Conservation (phyloP, 2,113 vertebrate genomes). For the Physeter macrocephalus region DNA sequence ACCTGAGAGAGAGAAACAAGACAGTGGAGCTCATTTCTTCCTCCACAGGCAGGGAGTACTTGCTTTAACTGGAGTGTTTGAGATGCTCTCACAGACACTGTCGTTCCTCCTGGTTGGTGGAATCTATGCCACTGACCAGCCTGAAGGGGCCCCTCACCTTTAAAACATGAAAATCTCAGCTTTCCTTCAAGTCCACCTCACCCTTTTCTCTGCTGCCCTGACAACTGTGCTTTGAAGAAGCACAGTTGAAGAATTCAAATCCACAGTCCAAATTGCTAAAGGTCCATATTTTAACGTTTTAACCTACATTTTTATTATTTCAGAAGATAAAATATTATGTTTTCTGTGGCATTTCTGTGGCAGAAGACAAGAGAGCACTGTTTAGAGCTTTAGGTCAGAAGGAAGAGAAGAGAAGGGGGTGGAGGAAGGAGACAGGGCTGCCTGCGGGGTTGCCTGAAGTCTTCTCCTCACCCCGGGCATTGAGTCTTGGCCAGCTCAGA, state of each 20-base stretch:
- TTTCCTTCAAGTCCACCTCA: neutral
- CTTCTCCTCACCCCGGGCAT: neutral
- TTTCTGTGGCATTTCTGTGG: neutral
- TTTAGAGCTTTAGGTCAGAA: neutral
- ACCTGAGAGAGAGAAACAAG: neutral
- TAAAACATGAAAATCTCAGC: neutral
- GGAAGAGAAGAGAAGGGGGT: neutral
- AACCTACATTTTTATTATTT: neutral
- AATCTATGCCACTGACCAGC: neutral
- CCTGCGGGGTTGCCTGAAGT: rapidly evolving
- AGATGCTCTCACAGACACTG: neutral
- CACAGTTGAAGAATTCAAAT: neutral
- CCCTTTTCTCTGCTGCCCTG: neutral
- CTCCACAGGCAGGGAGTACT: neutral
- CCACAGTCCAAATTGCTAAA: neutral
- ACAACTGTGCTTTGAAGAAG: neutral
- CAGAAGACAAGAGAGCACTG: neutral
- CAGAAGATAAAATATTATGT: neutral
- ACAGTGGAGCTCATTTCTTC: neutral
- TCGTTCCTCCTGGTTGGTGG: neutral
- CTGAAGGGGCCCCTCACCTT: neutral
- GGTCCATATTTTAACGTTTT: neutral
- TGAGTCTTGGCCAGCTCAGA: neutral
- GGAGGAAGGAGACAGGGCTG: too few species aligned
- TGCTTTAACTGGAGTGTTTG: neutral